Percentiles rank a stretch among this genome's conserved stretches.
phyloP scores from a whole-genome alignment of 2,113 vertebrate species.

The Mesocricetus auratus region DNA sequence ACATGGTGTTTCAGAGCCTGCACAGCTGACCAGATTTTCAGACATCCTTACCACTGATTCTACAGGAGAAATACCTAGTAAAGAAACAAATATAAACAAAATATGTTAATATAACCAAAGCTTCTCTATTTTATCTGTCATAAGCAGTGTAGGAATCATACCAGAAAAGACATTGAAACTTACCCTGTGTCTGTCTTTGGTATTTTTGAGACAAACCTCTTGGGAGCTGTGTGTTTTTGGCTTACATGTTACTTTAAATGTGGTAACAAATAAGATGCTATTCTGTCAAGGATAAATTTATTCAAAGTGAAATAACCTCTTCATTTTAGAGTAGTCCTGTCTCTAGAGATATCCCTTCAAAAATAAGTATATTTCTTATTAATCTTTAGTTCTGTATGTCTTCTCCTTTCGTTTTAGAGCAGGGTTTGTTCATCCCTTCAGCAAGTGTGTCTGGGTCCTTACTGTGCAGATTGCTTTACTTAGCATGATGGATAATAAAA shows the following conservation, averaged over 20 bases:
- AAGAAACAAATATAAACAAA: neutral
- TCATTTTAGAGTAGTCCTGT: neutral
- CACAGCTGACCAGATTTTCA: too few relatives aligned
- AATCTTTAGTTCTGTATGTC: neutral
- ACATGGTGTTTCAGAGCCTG: neutral
- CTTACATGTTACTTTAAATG: slow-evolving; percentile 18
- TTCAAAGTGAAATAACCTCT: slow-evolving; percentile 23
- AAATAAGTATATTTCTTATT: slow-evolving; percentile 24
- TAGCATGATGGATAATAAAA: neutral
- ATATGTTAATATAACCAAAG: neutral
- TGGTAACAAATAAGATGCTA: slow-evolving; percentile 17
- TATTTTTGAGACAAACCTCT: neutral
- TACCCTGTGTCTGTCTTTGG: neutral
- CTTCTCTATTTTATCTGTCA: neutral
- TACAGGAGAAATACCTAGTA: neutral
- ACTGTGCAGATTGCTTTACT: neutral
- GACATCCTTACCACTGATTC: too few relatives aligned
- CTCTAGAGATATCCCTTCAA: neutral
- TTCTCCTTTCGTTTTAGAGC: neutral
- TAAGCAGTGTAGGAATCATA: neutral
- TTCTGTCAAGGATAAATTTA: slow-evolving; percentile 31
- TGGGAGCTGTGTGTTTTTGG: neutral
- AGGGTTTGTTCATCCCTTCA: neutral
- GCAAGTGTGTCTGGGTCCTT: neutral
- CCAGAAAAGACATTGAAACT: neutral